These are phyloP conservation scores for Oxytorus armatus DNA, from an alignment of 2,888 invertebrate species.

Conservation along the genomic window DNA sequence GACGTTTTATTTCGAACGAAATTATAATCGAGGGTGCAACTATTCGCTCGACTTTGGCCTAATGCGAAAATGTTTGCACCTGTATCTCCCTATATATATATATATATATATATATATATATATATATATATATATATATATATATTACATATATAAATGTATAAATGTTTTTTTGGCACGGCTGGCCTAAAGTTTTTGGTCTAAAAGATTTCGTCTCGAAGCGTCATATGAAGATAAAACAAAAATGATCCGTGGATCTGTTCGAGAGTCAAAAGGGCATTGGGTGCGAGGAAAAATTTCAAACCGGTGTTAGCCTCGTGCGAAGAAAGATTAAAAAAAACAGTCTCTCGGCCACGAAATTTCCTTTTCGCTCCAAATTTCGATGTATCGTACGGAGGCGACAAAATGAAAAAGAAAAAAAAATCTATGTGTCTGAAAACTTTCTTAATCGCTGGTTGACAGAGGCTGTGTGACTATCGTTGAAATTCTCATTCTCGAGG, in stretches of 20 bases:
- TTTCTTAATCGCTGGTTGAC: constrained; percentile 20
- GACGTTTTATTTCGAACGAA: constrained; percentile 68
- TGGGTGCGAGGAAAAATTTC: constrained; percentile 62
- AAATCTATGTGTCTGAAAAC: constrained; percentile 14
- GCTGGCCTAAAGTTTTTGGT: constrained; percentile 72
- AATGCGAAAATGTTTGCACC: constrained; percentile 69
- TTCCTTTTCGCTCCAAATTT: constrained; percentile 23
- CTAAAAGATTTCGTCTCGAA: constrained; percentile 72
- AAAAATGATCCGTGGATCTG: constrained; percentile 64
- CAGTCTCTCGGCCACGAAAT: constrained; percentile 38
- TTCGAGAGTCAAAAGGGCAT: constrained; percentile 60
- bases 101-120: constrained; percentile 34
- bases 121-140: constrained; percentile 59
- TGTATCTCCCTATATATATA: constrained; percentile 38
- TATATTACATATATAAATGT: constrained; percentile 62
- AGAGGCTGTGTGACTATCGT: constrained; percentile 28
- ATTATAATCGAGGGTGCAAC: constrained; percentile 67
- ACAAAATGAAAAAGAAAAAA: not conserved
- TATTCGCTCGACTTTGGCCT: constrained; percentile 74
- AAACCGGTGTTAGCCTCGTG: constrained; percentile 67
- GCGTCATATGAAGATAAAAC: constrained; percentile 37
- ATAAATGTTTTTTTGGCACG: too few species aligned
- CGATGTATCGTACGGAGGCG: not conserved
- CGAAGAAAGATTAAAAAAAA: constrained; percentile 22
- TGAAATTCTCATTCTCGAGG: constrained; percentile 17